Conservation (phyloP, 2,888 invertebrate species). For the Stenoptilia bipunctidactyla region DNA sequence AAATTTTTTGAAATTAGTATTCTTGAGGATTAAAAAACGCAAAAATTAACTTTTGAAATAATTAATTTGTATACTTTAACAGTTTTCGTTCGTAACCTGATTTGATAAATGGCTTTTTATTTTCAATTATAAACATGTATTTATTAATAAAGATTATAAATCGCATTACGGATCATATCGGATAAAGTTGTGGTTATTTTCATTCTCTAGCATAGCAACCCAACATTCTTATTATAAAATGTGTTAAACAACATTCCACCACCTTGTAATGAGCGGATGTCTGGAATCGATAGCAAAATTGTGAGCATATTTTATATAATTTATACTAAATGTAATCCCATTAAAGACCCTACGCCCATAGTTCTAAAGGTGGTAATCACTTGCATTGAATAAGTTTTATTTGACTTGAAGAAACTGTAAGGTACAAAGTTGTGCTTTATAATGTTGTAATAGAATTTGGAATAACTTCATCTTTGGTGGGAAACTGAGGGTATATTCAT, state of each 20-base stretch:
- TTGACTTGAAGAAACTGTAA: slow-evolving; percentile 27
- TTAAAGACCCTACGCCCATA: background rate
- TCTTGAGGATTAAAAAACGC: too few relatives aligned
- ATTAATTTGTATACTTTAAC: too few relatives aligned
- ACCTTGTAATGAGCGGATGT: slow-evolving; percentile 65
- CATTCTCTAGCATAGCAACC: slow-evolving; percentile 26
- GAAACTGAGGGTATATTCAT: slow-evolving; percentile 19
- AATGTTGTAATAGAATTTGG: slow-evolving; percentile 28
- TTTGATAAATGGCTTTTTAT: too few relatives aligned
- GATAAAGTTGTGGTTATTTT: slow-evolving; percentile 30
- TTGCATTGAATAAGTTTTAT: too few relatives aligned
- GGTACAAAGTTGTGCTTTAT: slow-evolving; percentile 35
- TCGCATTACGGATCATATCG: background rate
- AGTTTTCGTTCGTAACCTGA: too few relatives aligned
- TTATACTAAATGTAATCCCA: slow-evolving; percentile 12
- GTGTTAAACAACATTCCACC: slow-evolving; percentile 59
- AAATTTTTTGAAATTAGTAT: too few relatives aligned
- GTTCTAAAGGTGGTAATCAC: slow-evolving; percentile 18
- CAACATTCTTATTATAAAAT: slow-evolving; percentile 48
- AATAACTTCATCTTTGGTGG: slow-evolving; percentile 35
- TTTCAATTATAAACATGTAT: too few relatives aligned
- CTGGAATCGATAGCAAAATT: slow-evolving; percentile 62
- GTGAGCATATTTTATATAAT: slow-evolving; percentile 53
- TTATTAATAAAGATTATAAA: too few relatives aligned
- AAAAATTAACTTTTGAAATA: too few relatives aligned